These are phyloP conservation scores for Caloenas nicobarica DNA, from an alignment of 2,113 vertebrate species.

Conservation along the genomic window DNA sequence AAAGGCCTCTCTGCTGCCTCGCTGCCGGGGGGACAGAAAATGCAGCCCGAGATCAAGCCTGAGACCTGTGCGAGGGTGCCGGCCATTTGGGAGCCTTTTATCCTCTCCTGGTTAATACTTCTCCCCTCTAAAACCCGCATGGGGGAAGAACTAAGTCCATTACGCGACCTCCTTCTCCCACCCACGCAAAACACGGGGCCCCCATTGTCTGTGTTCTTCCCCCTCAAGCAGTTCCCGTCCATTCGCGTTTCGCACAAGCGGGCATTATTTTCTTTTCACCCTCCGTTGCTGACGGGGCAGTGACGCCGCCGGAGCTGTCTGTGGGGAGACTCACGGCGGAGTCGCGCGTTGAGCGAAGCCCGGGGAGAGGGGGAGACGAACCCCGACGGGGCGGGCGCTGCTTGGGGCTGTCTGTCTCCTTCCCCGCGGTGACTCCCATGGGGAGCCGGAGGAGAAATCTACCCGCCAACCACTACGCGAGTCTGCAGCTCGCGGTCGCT, in stretches of 20 bases:
- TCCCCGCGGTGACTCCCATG: accelerated
- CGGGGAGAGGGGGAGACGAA: background rate
- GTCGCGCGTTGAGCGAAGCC: background rate
- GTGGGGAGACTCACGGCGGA: background rate
- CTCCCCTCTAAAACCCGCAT: background rate
- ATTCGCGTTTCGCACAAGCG: background rate
- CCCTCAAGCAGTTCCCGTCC: background rate
- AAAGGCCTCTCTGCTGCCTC: background rate
- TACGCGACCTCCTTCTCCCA: background rate
- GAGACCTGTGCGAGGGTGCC: background rate
- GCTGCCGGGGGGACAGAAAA: background rate
- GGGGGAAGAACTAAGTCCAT: background rate
- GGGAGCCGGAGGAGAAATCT: background rate
- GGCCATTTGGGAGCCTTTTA: background rate
- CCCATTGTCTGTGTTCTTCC: background rate
- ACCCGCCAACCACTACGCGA: background rate
- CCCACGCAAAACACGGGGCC: background rate
- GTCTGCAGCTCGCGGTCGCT: background rate
- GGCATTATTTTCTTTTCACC: background rate
- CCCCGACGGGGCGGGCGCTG: background rate
- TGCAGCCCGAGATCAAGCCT: background rate
- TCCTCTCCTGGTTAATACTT: background rate
- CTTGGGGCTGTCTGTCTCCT: background rate
- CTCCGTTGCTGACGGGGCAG: background rate
- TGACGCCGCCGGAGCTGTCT: background rate